phyloP scores from a whole-genome alignment of 2,113 vertebrate genomes.

The Spizaetus ornatus region DNA sequence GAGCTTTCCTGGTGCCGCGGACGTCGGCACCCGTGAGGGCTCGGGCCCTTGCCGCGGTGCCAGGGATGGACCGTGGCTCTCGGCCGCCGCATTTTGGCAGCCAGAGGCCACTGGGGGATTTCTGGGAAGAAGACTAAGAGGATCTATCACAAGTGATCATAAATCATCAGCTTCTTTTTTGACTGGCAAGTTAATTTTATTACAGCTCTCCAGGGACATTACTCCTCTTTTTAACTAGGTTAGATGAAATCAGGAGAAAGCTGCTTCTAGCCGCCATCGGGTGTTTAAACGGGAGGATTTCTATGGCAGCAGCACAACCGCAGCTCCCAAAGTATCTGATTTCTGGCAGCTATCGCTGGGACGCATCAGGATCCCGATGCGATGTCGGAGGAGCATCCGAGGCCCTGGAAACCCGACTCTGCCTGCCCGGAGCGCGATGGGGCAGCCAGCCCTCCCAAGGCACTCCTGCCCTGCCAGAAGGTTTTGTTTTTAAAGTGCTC shows the following conservation, averaged over 20 bases:
- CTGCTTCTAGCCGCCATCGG: rapidly evolving
- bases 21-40: rapidly evolving
- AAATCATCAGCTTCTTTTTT: not conserved
- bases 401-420: not conserved
- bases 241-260: not conserved
- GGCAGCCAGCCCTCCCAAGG: not conserved
- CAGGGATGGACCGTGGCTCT: rapidly evolving
- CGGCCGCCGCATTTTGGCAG: rapidly evolving
- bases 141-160: not conserved
- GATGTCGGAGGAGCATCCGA: not conserved
- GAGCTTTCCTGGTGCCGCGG: rapidly evolving
- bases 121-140: not conserved
- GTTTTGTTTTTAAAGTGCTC: not conserved
- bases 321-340: not conserved
- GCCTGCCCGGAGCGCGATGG: rapidly evolving
- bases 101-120: not conserved
- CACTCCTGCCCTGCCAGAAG: not conserved
- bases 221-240: not conserved
- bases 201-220: not conserved
- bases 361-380: not conserved
- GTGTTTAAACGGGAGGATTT: rapidly evolving
- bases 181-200: not conserved
- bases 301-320: not conserved
- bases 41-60: rapidly evolving
- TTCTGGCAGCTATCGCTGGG: not conserved